Base-by-base conservation (phyloP, 2,888 invertebrate species). In the Cerceris rybyensis region DNA sequence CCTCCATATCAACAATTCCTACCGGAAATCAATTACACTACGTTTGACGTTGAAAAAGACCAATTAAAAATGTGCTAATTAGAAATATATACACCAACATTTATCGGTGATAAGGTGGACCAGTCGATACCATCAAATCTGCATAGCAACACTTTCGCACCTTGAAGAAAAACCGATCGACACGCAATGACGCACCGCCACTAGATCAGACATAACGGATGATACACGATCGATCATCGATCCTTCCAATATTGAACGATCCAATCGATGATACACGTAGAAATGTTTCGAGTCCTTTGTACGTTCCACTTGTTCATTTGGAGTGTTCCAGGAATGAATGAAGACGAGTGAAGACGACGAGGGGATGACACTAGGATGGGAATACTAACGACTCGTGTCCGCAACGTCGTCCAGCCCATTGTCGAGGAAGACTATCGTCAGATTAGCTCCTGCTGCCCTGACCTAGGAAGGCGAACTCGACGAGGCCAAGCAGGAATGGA, bases 361-460 rank as follows among this genome's bases (percentile, higher is more conserved):
- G 49, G 46, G 49, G 50, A 57, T 55, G 28, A 28, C 28, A 28
- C 28, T 28, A 28, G 28, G 28, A 28, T 28, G 28, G 4, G 28
- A 28, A 80, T 90, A 93, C 94, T 94, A 93, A 94, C 94, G 93
- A 94, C 92, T 89, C 94, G 94, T 68, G 93, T 92, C 80, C 94
- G 93, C 49, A 94, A 89, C 70, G 93, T 93, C 82, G 94, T 93
- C 94, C 94, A 94, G 86, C 94, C 94, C 94, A 94, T 94, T 83
- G 81, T 75, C 42, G 42, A 52, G 64, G 66, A 80, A 84, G 63
- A 63, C 80, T 86, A 80, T 81, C 65, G 63, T 61, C 63, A 69
- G 65, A 70, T 67, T 82, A 81, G 83, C 81, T 87, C 84, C 80
- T 84, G 83, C 86, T 85, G 82, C 81, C 84, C 83, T 89, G 89